These are phyloP conservation scores for Nomada hirtipes DNA, from an alignment of 2,888 invertebrate species.

Conservation along the genomic window DNA sequence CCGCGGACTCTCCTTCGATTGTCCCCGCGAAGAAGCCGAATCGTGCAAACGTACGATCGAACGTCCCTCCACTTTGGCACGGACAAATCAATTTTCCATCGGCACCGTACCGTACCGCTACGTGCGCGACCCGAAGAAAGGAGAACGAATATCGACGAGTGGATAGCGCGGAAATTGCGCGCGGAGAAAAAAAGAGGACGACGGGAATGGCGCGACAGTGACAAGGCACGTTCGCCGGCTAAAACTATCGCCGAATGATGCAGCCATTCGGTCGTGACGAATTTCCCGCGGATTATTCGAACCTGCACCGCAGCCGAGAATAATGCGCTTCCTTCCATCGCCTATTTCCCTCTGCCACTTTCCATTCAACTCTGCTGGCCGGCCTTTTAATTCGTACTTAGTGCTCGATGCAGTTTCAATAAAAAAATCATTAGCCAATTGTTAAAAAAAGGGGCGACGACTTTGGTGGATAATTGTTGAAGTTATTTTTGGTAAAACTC, in stretches of 20 bases:
- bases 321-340: slow-evolving; percentile 42
- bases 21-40: background rate
- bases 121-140: slow-evolving; percentile 58
- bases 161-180: slow-evolving; percentile 66
- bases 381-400: background rate
- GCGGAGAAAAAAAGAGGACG: slow-evolving; percentile 1
- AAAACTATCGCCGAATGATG: slow-evolving; percentile 63
- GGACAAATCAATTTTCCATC: slow-evolving; percentile 66
- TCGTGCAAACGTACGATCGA: background rate
- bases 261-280: slow-evolving; percentile 52
- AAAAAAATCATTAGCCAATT: no score
- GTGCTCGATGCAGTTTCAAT: background rate
- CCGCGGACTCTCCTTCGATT: no score
- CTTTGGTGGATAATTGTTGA: no score
- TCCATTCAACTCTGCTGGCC: background rate
- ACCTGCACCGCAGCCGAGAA: slow-evolving; percentile 50
- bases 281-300: slow-evolving; percentile 58
- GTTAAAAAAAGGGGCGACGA: no score
- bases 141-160: slow-evolving; percentile 69
- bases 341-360: background rate
- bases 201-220: slow-evolving; percentile 55
- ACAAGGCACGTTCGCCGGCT: slow-evolving; percentile 59
- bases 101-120: slow-evolving; percentile 43
- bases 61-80: slow-evolving; percentile 33
- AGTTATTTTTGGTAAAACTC: no score